Base-by-base conservation (phyloP, 2,888 invertebrate species). In the Stenoptilia bipunctidactyla region DNA sequence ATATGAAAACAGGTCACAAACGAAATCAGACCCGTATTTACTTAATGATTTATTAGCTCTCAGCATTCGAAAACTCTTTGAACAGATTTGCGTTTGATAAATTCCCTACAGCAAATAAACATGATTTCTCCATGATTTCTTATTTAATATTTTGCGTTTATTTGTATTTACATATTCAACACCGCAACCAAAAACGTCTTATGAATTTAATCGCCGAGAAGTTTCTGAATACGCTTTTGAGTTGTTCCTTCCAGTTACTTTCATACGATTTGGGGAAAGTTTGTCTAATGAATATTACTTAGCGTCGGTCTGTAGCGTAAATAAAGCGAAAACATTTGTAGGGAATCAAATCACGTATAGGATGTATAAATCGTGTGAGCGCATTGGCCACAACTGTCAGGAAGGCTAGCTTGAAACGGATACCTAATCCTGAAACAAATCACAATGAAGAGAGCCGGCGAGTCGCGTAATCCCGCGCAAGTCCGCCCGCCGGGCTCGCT, bases 391-490 rank as follows among this genome's bases (percentile, higher is more conserved):
- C 57, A 61, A 55, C 56, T 20, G 20, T 12, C 30, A 30, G 30
- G 20, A 12, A 14, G 42, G 30, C 30, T 12, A 30, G n/a, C 67
- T 72, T 75, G 72, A 79, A 75, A 70, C 75, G 74, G 66, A 66
- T 58, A 67, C 68, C 69, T 80, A 82, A 83, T 80, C 79, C 80
- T 67, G 66, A 77, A 79, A 83, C 82, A 82, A 83, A 83, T 83
- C 83, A 82, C 82, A 82, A 83, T 82, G 82, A 80, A 77, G 74
- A 79, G 74, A 20, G 70, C 73, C 66, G 69, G 13, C 13, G 70
- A 71, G 70, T 68, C 67, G 65, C 58, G 56, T 74, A 79, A 79
- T 76, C 79, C 76, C 56, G 51, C 59, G 61, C 64, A 56, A 49
- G 55, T 56, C 54, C 55, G 54, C 53, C 53, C 51, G 54, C 45